Base-by-base conservation (phyloP, 2,113 vertebrate genomes). In the Prochilodus magdalenae region DNA sequence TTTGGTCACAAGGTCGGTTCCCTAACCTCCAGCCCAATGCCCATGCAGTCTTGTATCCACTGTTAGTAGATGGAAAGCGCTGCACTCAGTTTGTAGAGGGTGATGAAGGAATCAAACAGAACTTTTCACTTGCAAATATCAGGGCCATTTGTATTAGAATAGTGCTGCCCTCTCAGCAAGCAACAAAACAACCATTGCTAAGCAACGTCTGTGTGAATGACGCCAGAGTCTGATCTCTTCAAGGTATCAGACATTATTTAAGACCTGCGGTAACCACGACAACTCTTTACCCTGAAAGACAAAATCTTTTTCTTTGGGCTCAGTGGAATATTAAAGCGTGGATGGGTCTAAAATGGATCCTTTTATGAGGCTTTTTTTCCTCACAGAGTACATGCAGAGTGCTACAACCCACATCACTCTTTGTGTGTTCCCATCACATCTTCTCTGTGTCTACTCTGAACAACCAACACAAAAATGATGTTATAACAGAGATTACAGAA, bases 221-320 rank as follows among this genome's bases (percentile, higher is more conserved):
- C 30, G 57, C 59, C 51, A 29, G 27, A 73, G 47, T 76, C 57
- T 81, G 51, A 53, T 60, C 44, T 29, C 79, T 59, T 55, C 65
- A 80, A 84, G 16, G 73, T 66, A 77, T 76, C 66, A 29, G 22
- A 53, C 70, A 73, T 77, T 76, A 70, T 81, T 66, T 29, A 77
- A 80, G 40, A 63, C 10, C 66, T 70, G 65, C 65, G 55, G 83
- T 72, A 80, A 76, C 79, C 67, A 84, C 57, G 65, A 81, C 78
- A 77, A 76, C 83, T 77, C 78, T 55, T 51, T 77, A 75, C 57
- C 57, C 57, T 63, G 59, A 65, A 77, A 47, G 60, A 77, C 69
- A 44, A 84, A 75, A 80, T 62, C 73, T 75, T 81, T 73, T 81
- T 73, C 69, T 60, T 80, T 80, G 55, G 71, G 73, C 79, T 77